Evolutionary conservation across 2,797 vertebrate species (phyloP).

Genomic region (Sebastes taczanowskii): DNA sequence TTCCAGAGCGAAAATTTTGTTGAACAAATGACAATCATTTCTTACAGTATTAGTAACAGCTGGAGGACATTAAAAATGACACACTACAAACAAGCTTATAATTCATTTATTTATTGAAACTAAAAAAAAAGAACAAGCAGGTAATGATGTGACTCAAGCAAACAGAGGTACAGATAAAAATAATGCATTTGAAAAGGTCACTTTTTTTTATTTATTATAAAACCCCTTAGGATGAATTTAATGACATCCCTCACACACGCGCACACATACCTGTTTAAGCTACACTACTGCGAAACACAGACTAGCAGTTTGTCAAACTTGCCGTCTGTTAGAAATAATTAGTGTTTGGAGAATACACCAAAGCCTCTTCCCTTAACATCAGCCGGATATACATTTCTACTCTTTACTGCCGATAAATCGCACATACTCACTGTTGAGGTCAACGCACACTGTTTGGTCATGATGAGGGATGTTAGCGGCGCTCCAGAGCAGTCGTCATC

Average conservation of each 20-base stretch:
- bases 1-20: too few relatives aligned
- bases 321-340: conserved; percentile 21
- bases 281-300: conserved; percentile 42
- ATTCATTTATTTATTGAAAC: conserved; percentile 78
- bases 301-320: background rate
- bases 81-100: background rate
- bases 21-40: background rate
- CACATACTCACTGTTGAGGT: too few relatives aligned
- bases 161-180: conserved; percentile 79
- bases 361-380: background rate
- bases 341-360: conserved; percentile 19
- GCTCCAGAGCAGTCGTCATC: background rate
- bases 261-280: conserved; percentile 16
- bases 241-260: conserved; percentile 8
- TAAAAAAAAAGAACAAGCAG: conserved; percentile 80
- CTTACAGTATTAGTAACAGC: background rate
- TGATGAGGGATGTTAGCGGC: background rate
- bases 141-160: conserved; percentile 85
- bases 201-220: conserved; percentile 72
- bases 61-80: background rate
- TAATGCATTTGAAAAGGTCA: conserved; percentile 80
- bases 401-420: background rate
- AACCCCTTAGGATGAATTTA: conserved; percentile 58
- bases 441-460: background rate
- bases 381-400: background rate